These are phyloP conservation scores for Pinctada fucata DNA, from an alignment of 2,888 invertebrate genomes.

Conservation along the genomic window DNA sequence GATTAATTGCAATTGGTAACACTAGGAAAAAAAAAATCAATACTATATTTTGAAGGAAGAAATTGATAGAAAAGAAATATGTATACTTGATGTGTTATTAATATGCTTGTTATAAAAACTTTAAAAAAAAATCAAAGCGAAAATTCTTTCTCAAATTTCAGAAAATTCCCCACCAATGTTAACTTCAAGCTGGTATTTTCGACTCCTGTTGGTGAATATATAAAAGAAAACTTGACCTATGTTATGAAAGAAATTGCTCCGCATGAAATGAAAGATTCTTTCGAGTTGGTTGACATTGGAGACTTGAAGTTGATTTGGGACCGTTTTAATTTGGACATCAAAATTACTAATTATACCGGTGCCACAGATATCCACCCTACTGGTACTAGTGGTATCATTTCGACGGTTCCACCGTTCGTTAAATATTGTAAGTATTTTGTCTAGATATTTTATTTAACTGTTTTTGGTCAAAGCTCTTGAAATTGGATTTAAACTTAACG, in stretches of 20 bases:
- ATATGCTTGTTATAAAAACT: too few relatives aligned
- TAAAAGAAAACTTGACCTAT: constrained; percentile 48
- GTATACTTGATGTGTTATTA: too few relatives aligned
- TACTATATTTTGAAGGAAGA: too few relatives aligned
- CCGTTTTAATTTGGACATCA: constrained; percentile 43
- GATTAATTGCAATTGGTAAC: too few relatives aligned
- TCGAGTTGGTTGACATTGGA: constrained; percentile 55
- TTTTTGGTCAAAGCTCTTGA: too few relatives aligned
- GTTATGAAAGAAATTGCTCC: constrained; percentile 54
- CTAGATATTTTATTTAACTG: neutral
- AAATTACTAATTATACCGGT: constrained; percentile 53
- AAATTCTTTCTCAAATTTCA: constrained; percentile 19
- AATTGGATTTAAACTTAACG: too few relatives aligned
- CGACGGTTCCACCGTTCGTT: neutral
- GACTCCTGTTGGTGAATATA: constrained; percentile 53
- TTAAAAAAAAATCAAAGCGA: too few relatives aligned
- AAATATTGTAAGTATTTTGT: neutral
- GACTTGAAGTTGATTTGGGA: constrained; percentile 58
- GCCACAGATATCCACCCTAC: constrained; percentile 48
- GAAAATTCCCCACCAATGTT: constrained; percentile 45
- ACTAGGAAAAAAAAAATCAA: too few relatives aligned
- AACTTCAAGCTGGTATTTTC: constrained; percentile 54
- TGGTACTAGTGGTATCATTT: constrained; percentile 33
- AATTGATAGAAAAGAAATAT: too few relatives aligned
- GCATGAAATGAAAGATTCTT: constrained; percentile 46